Evolutionary conservation across 2,113 vertebrate genomes (phyloP).

Genomic region (Melanerpes aurifrons): DNA sequence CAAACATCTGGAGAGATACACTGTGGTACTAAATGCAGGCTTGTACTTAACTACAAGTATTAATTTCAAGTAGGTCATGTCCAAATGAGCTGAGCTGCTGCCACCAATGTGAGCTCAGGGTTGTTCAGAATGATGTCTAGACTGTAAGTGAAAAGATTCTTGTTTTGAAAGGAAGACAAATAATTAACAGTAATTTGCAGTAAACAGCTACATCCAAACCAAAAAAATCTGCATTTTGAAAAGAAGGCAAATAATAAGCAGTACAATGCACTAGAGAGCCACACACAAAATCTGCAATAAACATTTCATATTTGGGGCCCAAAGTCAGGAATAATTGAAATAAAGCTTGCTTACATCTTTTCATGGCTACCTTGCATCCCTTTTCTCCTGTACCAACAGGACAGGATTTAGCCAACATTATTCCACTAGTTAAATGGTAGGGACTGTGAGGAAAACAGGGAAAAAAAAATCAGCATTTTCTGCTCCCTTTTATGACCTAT

Average conservation of each 20-base stretch:
- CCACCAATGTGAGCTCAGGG: not conserved
- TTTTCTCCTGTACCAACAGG: not conserved
- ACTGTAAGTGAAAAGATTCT: not conserved
- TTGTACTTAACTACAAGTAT: not conserved
- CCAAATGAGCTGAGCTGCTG: not conserved
- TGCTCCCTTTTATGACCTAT: not conserved
- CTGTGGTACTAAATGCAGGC: not conserved
- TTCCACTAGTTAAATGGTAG: not conserved
- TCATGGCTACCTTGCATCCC: not conserved
- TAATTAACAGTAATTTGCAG: not conserved
- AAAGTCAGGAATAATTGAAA: not conserved
- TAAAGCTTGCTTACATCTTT: not conserved
- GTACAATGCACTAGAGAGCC: not conserved
- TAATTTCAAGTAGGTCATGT: not conserved
- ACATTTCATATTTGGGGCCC: not conserved
- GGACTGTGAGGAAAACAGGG: rapidly evolving
- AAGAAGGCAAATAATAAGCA: not conserved
- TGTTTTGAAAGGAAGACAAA: not conserved
- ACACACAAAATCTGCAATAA: not conserved
- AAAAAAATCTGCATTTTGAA: not conserved
- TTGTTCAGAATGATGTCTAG: not conserved
- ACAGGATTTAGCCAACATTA: not conserved
- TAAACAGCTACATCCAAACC: not conserved
- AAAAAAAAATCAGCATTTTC: not conserved
- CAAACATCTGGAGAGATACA: not conserved